Evolutionary conservation across 2,113 vertebrate genomes (phyloP).

Genomic region (Blennius ocellaris): DNA sequence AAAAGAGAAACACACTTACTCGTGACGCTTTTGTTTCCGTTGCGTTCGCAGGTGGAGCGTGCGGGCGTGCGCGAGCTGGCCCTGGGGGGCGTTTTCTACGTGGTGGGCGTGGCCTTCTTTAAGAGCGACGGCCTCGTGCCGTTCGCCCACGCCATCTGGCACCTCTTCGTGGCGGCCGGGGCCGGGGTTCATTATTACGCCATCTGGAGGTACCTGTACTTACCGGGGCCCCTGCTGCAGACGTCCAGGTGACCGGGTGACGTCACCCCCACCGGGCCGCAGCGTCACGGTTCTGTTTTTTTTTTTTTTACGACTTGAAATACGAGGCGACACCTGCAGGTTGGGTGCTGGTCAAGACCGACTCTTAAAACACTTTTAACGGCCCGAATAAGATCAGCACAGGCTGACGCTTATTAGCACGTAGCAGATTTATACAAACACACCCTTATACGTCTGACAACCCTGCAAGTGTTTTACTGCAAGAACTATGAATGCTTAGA

Average conservation of each 20-base stretch:
- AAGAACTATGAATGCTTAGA: too few species aligned
- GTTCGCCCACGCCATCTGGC: constrained; percentile 97
- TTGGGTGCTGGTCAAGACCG: background rate
- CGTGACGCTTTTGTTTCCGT: too few species aligned
- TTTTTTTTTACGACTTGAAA: background rate
- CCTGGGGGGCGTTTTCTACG: constrained; percentile 88
- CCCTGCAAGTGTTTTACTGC: background rate
- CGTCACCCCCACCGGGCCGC: background rate
- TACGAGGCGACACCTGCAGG: background rate
- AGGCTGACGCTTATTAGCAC: background rate
- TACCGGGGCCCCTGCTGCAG: constrained; percentile 67
- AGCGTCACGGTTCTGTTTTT: background rate
- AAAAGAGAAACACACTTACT: too few species aligned
- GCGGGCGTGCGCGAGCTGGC: constrained; percentile 91
- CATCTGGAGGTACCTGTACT: constrained; percentile 94
- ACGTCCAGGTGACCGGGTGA: constrained; percentile 75
- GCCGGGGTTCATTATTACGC: constrained; percentile 93
- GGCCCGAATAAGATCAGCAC: background rate
- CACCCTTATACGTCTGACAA: background rate
- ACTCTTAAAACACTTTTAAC: background rate
- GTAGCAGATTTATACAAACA: background rate
- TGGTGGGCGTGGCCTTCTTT: constrained; percentile 92
- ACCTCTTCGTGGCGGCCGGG: constrained; percentile 92
- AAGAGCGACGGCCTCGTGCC: constrained; percentile 94
- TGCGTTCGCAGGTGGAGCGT: constrained; percentile 86